These are phyloP conservation scores for Trachelus iudaicus DNA, from an alignment of 2,888 invertebrate genomes.

Conservation along the genomic window DNA sequence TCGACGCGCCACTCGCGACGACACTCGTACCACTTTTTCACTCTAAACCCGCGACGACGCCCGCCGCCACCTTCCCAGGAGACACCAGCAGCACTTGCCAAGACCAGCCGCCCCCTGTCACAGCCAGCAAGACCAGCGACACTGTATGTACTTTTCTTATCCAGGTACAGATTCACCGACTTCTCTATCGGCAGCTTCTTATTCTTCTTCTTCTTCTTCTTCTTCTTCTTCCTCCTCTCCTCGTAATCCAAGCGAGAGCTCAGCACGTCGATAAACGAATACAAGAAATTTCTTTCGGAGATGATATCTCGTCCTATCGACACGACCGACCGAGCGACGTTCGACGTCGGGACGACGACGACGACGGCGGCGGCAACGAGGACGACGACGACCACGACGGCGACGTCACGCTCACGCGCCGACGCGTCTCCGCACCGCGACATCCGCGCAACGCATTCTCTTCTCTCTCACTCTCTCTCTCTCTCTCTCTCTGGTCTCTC, in stretches of 20 bases:
- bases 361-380: slow-evolving; percentile 20
- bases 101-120: not conserved
- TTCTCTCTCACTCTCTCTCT: slow-evolving; percentile 1
- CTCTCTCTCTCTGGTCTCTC: slow-evolving; percentile 1
- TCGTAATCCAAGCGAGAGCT: not conserved
- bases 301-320: not conserved
- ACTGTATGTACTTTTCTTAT: not conserved
- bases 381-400: slow-evolving; percentile 11
- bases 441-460: slow-evolving; percentile 21
- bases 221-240: not conserved
- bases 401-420: slow-evolving; percentile 27
- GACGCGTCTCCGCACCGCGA: slow-evolving; percentile 26
- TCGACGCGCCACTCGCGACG: not conserved
- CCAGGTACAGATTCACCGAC: not conserved
- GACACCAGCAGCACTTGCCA: not conserved
- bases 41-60: slow-evolving; percentile 5
- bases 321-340: not conserved
- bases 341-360: slow-evolving; percentile 6
- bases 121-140: not conserved
- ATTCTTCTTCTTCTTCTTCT: no score
- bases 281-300: not conserved
- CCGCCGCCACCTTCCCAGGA: slow-evolving; percentile 8
- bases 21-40: not conserved
- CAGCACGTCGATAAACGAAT: not conserved
- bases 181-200: not conserved